Conservation (phyloP, 2,888 invertebrate genomes). For the Achlya flavicornis region DNA sequence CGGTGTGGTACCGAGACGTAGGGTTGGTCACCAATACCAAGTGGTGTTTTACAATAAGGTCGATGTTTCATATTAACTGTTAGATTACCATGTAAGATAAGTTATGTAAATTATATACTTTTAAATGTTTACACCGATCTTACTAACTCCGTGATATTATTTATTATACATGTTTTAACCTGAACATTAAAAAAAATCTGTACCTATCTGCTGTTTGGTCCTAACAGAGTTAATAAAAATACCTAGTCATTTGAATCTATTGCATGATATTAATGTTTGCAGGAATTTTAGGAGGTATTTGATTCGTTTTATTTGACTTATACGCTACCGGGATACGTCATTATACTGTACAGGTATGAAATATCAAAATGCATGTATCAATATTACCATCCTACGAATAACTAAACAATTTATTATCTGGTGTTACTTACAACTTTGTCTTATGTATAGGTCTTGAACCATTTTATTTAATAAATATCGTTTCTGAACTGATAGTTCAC, state of each 20-base stretch:
- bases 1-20: conserved; percentile 15
- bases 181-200: no score
- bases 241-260: background rate
- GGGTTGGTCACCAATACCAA: background rate
- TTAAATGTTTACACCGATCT: background rate
- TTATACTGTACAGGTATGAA: background rate
- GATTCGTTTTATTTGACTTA: background rate
- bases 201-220: background rate
- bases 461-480: no score
- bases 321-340: background rate
- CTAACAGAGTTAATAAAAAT: background rate
- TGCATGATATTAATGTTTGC: background rate
- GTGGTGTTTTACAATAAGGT: background rate
- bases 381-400: background rate
- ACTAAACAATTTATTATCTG: no score
- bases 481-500: no score
- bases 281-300: background rate
- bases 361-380: background rate
- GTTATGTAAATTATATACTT: background rate
- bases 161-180: background rate
- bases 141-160: background rate
- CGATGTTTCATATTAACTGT: background rate
- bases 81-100: background rate
- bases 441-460: no score
- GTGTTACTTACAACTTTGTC: no score